phyloP scores from a whole-genome alignment of 1,140 invertebrate genomes.

The Drosophila nigrodunni region DNA sequence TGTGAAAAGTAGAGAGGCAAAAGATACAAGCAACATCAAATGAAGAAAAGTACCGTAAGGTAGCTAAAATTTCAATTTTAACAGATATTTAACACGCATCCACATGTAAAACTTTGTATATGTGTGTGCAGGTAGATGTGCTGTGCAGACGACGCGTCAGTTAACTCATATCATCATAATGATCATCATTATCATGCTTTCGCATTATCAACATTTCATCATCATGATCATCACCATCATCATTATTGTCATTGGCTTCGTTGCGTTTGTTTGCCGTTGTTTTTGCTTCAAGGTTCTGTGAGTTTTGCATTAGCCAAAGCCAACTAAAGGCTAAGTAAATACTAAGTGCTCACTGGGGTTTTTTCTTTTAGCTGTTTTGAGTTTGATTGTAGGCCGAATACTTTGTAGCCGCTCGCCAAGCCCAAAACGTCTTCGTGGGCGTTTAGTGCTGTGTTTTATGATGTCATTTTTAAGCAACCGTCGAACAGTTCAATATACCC shows the following conservation, averaged over 20 bases:
- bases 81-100: slow-evolving; percentile 71
- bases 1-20: slow-evolving; percentile 56
- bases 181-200: slow-evolving; percentile 28
- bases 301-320: slow-evolving; percentile 73
- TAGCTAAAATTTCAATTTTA: slow-evolving; percentile 68
- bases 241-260: slow-evolving; percentile 10
- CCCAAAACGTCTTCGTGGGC: slow-evolving; percentile 57
- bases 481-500: slow-evolving; percentile 66
- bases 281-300: slow-evolving; percentile 77
- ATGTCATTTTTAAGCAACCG: slow-evolving; percentile 60
- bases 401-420: slow-evolving; percentile 53
- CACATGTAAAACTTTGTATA: slow-evolving; percentile 36
- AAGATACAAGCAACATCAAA: slow-evolving; percentile 10
- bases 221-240: slow-evolving; percentile 24
- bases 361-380: slow-evolving; percentile 16
- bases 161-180: slow-evolving; percentile 57
- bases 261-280: slow-evolving; percentile 75
- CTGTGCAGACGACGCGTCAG: slow-evolving; percentile 38
- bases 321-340: slow-evolving; percentile 54
- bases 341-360: slow-evolving; percentile 32
- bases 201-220: slow-evolving; percentile 41
- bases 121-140: slow-evolving; percentile 14
- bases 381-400: slow-evolving; percentile 12
- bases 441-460: slow-evolving; percentile 37
- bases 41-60: slow-evolving; percentile 63